These are phyloP conservation scores for Plumapathes pennacea DNA, from an alignment of 92 coral and sea anemone genomes.

Conservation along the genomic window DNA sequence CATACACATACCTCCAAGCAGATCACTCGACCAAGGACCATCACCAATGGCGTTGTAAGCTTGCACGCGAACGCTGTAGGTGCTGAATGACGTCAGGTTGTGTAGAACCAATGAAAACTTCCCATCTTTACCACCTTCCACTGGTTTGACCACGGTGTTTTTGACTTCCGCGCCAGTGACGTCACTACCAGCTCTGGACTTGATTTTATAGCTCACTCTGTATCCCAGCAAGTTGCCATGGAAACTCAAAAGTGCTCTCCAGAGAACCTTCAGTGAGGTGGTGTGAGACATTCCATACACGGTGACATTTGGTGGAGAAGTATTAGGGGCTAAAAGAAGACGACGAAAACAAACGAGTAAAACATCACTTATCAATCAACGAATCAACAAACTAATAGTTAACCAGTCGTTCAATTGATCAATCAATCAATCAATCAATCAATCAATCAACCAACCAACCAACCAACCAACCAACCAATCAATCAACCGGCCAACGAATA, in stretches of 20 bases:
- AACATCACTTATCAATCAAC: no score
- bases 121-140: no score
- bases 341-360: no score
- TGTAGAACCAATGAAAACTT: background rate
- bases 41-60: constrained; percentile 27
- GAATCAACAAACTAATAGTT: no score
- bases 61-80: constrained; percentile 3
- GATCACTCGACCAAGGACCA: constrained; percentile 4
- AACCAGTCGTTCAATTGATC: no score
- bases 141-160: no score
- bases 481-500: no score
- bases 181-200: no score
- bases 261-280: constrained; percentile 4
- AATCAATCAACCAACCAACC: no score
- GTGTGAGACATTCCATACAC: constrained; percentile 11
- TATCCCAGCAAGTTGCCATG: constrained; percentile 37
- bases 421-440: no score
- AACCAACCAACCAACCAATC: no score
- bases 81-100: constrained; percentile 5
- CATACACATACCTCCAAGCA: constrained; percentile 14
- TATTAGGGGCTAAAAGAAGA: constrained; percentile 36
- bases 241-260: constrained; percentile 27
- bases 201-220: constrained; percentile 17
- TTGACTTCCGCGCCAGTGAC: no score
- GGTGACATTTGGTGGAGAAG: constrained; percentile 23